Base-by-base conservation (phyloP, 53 echinoderm and acorn worm species). In the Zoroaster sp. region DNA sequence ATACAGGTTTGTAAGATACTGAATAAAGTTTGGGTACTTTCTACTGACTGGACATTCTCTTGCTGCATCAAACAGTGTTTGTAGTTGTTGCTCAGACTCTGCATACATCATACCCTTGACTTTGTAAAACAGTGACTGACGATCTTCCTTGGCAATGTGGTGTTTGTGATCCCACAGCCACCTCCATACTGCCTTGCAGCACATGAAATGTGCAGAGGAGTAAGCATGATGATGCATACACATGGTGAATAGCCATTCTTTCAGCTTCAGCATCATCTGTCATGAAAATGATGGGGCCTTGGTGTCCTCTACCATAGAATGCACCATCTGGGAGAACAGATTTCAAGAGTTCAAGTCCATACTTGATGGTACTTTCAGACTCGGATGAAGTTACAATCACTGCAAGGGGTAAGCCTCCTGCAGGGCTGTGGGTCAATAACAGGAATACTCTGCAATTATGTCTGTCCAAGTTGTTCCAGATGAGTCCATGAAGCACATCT, bases 191-290 rank as follows among this genome's bases (percentile, higher is more conserved):
- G 91, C 87, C 32, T n/a, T 91, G 91, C 17, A 91, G 71, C 18
- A 91, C 9, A 79, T 91, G 88, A 12, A 92, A 92, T 42, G 67
- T 51, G 33, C 92, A 88, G 44, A n/a, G n/a, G n/a, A 44, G 44
- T 6, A 44, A 10, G 44, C 44, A 44, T 44, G 44, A 44, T 44
- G 44, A 44, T 44, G 44, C 5, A 44, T 44, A 44, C n/a, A n/a
- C n/a, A n/a, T n/a, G n/a, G n/a, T n/a, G n/a, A n/a, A n/a, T n/a
- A n/a, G n/a, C n/a, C n/a, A 44, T 44, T 44, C 44, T 44, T 55
- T 78, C 78, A 18, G 34, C 10, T 32, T 78, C 78, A 38, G 34
- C 36, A 36, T 54, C 78, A 78, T 78, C 78, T 14, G 78, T 78
- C 34, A 78, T 32, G 55, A 78, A 78, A 55, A 78, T 36, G 36